Conservation (phyloP, 92 coral and sea anemone genomes). For the Virgularia gustaviana region DNA sequence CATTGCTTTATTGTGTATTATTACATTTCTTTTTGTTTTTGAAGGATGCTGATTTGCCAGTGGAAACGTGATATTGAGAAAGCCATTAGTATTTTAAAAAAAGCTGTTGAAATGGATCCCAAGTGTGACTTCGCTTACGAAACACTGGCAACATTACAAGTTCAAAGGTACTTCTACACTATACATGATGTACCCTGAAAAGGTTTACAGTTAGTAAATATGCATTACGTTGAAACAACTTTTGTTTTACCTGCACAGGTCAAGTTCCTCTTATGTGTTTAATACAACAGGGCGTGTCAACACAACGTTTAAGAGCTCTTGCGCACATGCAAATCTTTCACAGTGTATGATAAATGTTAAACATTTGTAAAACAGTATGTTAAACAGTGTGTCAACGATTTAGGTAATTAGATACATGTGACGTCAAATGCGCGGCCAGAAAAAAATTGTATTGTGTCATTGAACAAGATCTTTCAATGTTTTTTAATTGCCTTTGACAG, state of each 20-base stretch:
- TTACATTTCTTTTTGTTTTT: not conserved
- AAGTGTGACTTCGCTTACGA: constrained; percentile 98
- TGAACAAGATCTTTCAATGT: no score
- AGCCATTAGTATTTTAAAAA: constrained; percentile 69
- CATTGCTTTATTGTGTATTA: not conserved
- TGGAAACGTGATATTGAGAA: constrained; percentile 84
- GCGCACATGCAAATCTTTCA: no score
- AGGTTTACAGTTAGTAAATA: not conserved
- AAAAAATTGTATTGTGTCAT: no score
- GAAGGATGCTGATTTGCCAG: constrained; percentile 83
- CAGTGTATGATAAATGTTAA: no score
- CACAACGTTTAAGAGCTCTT: no score
- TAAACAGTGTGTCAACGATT: no score
- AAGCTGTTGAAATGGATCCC: constrained; percentile 77
- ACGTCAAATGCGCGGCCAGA: no score
- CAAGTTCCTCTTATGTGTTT: no score
- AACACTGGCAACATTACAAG: constrained; percentile 91
- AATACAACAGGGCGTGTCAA: no score
- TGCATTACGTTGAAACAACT: not conserved
- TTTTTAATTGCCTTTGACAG: no score
- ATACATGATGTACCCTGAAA: not conserved
- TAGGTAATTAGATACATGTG: no score
- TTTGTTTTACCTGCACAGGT: constrained; percentile 1
- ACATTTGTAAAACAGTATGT: no score
- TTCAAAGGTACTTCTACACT: constrained; percentile 72